Conservation (phyloP, 2,113 vertebrate species). For the Corythoichthys haematopterus region DNA sequence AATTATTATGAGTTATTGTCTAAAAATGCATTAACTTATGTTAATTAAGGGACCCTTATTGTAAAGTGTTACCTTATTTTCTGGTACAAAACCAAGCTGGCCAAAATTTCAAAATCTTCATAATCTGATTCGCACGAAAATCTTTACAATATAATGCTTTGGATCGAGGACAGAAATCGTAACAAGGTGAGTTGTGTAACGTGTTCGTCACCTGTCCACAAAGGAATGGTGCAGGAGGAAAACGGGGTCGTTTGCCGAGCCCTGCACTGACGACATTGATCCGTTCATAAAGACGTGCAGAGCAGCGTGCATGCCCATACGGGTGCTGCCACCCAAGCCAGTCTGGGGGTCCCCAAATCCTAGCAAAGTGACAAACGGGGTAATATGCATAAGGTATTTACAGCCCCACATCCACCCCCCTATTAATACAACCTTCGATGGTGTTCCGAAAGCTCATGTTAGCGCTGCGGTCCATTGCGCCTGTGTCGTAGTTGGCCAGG, state of each 20-base stretch:
- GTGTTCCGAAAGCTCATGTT: conserved; percentile 96
- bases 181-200: not conserved
- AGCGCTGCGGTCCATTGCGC: conserved; percentile 81
- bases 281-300: conserved; percentile 95
- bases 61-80: no score
- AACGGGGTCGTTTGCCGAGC: conserved; percentile 92
- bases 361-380: conserved; percentile 39
- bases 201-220: conserved; percentile 83
- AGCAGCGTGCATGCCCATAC: conserved; percentile 80
- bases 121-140: no score
- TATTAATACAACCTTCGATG: conserved; percentile 79
- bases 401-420: not conserved
- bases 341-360: conserved; percentile 85
- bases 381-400: no score
- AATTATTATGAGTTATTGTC: no score
- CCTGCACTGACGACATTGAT: conserved; percentile 90
- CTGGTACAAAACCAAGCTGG: no score
- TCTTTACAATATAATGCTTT: no score
- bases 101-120: no score
- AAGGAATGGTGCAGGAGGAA: conserved; percentile 91
- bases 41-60: no score
- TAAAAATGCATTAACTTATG: no score
- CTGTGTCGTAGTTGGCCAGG: conserved; percentile 83
- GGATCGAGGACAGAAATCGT: no score
- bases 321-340: conserved; percentile 72